Conservation (phyloP, 2,888 invertebrate species). For the Boloria selene region DNA sequence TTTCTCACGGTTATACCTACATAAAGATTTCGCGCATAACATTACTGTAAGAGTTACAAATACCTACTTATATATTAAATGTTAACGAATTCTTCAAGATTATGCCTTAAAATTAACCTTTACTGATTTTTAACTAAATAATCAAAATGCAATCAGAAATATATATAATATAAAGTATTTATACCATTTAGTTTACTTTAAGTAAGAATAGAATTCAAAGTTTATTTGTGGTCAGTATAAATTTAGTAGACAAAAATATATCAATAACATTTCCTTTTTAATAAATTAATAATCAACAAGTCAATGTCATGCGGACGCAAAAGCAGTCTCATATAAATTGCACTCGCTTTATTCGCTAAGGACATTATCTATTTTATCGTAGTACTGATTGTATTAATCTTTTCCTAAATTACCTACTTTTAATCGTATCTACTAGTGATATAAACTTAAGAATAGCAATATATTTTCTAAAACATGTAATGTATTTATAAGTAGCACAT, state of each 20-base stretch:
- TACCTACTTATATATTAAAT: not conserved
- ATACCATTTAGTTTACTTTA: no score
- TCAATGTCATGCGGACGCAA: not conserved
- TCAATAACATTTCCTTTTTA: no score
- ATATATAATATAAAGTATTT: no score
- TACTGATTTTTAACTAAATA: no score
- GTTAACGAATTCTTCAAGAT: slow-evolving; percentile 1
- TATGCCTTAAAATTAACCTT: not conserved
- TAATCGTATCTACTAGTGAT: slow-evolving; percentile 19
- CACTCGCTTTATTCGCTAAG: slow-evolving; percentile 16
- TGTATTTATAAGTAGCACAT: not conserved
- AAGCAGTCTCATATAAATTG: slow-evolving; percentile 18
- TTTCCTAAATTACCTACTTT: slow-evolving; percentile 21
- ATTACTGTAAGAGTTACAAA: not conserved
- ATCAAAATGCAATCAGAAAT: no score
- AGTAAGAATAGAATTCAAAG: no score
- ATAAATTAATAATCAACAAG: slow-evolving; percentile 6
- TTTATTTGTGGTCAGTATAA: no score
- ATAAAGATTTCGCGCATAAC: slow-evolving; percentile 11
- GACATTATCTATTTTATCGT: slow-evolving; percentile 40
- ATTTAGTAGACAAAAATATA: no score
- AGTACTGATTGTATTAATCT: slow-evolving; percentile 34
- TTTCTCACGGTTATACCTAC: slow-evolving; percentile 16
- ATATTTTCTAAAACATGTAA: not conserved
- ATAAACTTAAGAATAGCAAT: slow-evolving; percentile 1